phyloP scores from a whole-genome alignment of 2,113 vertebrate species.

The Hepsetus odoe region DNA sequence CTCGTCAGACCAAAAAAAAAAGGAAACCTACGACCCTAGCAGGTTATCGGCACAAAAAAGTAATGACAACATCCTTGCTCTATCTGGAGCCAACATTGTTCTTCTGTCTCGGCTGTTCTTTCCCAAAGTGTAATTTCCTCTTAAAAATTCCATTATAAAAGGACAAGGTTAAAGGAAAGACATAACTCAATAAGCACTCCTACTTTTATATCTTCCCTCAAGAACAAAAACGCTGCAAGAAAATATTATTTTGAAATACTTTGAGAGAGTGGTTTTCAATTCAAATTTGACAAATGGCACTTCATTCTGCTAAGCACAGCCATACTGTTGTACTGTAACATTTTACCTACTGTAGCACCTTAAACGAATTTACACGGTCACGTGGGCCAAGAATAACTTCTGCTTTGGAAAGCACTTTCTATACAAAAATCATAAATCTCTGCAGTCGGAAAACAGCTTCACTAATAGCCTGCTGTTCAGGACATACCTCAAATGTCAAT shows the following conservation, averaged over 20 bases:
- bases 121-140: conserved; percentile 73
- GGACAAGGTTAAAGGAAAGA: conserved; percentile 71
- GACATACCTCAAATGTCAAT: neutral
- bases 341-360: neutral
- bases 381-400: neutral
- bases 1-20: neutral
- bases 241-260: conserved; percentile 5
- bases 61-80: conserved; percentile 31
- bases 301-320: neutral
- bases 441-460: neutral
- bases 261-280: neutral
- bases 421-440: neutral
- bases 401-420: neutral
- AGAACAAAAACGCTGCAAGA: conserved; percentile 43
- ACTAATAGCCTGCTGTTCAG: neutral
- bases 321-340: neutral
- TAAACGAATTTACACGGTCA: neutral
- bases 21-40: neutral
- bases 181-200: conserved; percentile 70
- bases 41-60: conserved; percentile 21
- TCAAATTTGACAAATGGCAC: conserved; percentile 11
- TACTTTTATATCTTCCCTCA: conserved; percentile 55
- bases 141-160: conserved; percentile 73
- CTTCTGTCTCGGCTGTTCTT: conserved; percentile 67
- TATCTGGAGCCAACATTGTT: conserved; percentile 55